Base-by-base conservation (phyloP, 2,888 invertebrate species). In the Adineta ricciae region DNA sequence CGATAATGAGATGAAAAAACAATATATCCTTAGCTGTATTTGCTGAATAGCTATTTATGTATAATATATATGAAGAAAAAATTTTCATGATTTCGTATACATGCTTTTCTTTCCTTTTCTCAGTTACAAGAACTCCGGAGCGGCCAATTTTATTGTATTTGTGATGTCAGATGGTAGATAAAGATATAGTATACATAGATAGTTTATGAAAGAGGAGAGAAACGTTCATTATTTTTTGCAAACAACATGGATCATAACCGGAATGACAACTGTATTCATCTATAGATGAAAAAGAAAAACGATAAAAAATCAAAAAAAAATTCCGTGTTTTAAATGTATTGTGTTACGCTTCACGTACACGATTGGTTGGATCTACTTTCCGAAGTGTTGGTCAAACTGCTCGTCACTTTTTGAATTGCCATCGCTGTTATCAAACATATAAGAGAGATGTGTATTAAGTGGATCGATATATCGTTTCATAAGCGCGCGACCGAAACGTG, bases 401-500 rank as follows among this genome's bases (percentile, higher is more conserved):
- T 64, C 32, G 27, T 27, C 27, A 32, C 27, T 11, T 64, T 32
- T 64, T 64, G 64, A 27, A 1, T 64, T 27, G 32, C 32, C 64
- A 32, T 27, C 64, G 4, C 32, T 32, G 9, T 27, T 4, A 64
- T 64, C 64, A 32, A 27, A 64, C 16, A 64, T 27, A 32, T 64
- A 27, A 27, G 32, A 64, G 0, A 64, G 64, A 32, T 16, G 27
- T 64, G 16, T 27, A 27, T 64, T 32, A 32, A 14, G 27, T 14
- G n/a, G 64, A 64, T 27, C 14, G 4, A 27, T 64, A 32, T 32
- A 64, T 11, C 16, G 64, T 32, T 5, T 32, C 27, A 27, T 14
- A 7, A 32, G 32, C 3, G 64, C 73, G n/a, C 85, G 85, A 4
- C 86, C 86, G 27, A 86, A 86, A 24, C 86, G 46, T 83, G 86